Evolutionary conservation across 2,797 vertebrate species (phyloP), one percentile per base, ranked within the genome.

Genomic region (Epinephelus awoara): DNA sequence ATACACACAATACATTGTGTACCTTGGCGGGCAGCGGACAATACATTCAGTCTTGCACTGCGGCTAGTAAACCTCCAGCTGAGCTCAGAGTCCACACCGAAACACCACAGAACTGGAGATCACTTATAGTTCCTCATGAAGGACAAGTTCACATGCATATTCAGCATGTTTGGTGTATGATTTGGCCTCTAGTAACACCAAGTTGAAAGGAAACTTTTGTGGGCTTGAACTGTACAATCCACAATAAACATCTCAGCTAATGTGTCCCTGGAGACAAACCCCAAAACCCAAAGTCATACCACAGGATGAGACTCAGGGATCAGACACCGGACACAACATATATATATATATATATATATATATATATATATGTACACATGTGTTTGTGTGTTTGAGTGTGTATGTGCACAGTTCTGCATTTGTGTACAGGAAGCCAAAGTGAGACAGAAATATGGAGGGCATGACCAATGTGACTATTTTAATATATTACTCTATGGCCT

Each of bases 211-310:
- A 38, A 71, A 52, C 49, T 17, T 67, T 72, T 47, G 72, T 65
- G 38, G 17, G 25, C 46, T 73, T 67, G 34, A 34, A 72, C 38
- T 40, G 21, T 55, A 66, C 44, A 65, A 29, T 59, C 46, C 44
- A 78, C 82, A 75, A 72, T 72, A 85, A 79, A 79, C 81, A 84
- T 78, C 19, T 56, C 58, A 79, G 68, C 65, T 66, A 66, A 81
- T 29, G 46, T 57, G 46, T 76, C 71, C 46, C 71, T 27, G 29
- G 63, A 76, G 79, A 62, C 74, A 27, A 79, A 79, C 25, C 76
- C 61, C 23, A 34, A 85, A 78, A 78, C 68, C 78, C 18, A 70
- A 61, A 75, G 8, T 57, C 27, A 14, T 7, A 79, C 75, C 82
- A 46, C 79, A 77, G 80, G 64, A 51, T 17, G 66, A 49, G 42